Percentiles rank a stretch among this genome's conserved stretches.
Conservation (phyloP, 2,888 invertebrate species). For the Polyommatus icarus region DNA sequence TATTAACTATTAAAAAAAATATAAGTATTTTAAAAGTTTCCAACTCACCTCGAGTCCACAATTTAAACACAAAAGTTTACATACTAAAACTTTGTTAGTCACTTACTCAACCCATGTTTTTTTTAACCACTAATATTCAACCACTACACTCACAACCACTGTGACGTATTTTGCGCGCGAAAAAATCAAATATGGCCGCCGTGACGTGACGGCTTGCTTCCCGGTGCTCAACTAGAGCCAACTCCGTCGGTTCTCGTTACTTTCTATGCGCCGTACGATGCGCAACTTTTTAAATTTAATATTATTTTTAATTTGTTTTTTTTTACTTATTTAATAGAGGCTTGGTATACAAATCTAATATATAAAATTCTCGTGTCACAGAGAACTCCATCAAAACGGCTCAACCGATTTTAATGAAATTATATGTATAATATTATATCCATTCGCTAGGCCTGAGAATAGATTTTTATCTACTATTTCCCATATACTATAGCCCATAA, state of each 20-base stretch:
- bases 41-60: not conserved
- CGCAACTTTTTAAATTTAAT: constrained; percentile 49
- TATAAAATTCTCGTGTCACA: no score
- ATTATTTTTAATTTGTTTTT: not conserved
- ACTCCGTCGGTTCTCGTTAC: constrained; percentile 47
- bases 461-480: no score
- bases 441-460: no score
- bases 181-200: constrained; percentile 49
- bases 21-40: not conserved
- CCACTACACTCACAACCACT: constrained; percentile 37
- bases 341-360: no score
- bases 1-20: not conserved
- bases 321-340: not conserved
- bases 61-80: constrained; percentile 33
- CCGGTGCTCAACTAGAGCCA: constrained; percentile 60
- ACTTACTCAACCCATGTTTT: constrained; percentile 36
- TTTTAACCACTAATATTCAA: not conserved
- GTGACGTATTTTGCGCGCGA: constrained; percentile 67
- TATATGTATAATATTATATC: no score
- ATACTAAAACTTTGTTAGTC: not conserved
- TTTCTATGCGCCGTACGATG: constrained; percentile 65
- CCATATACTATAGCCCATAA: no score
- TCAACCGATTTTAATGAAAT: no score
- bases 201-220: constrained; percentile 57
- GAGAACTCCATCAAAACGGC: no score